phyloP scores from a whole-genome alignment of 2,888 invertebrate genomes.

The Tromatobia lineatoria region DNA sequence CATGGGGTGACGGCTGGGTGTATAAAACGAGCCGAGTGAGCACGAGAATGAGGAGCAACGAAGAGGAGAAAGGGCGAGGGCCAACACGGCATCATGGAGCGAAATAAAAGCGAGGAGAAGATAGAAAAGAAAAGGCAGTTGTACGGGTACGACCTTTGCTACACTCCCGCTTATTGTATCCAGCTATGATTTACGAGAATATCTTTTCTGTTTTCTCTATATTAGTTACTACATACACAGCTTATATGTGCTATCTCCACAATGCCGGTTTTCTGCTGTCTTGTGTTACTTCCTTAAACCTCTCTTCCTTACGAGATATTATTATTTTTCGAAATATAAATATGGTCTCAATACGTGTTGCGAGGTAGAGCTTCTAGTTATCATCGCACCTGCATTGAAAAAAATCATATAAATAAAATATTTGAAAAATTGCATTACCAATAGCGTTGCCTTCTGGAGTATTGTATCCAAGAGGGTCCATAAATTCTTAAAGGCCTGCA shows the following conservation, averaged over 20 bases:
- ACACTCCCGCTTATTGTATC: constrained; percentile 69
- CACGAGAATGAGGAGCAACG: constrained; percentile 35
- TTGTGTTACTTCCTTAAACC: background rate
- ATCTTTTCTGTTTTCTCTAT: constrained; percentile 70
- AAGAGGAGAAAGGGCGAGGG: constrained; percentile 51
- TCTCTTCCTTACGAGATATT: constrained; percentile 25
- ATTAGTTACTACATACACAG: constrained; percentile 71
- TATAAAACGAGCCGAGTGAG: constrained; percentile 37
- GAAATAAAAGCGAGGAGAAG: constrained; percentile 43
- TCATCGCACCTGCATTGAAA: too few species aligned
- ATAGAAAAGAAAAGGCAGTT: constrained; percentile 55
- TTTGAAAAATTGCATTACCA: too few species aligned
- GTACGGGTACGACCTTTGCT: constrained; percentile 36
- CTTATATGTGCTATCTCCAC: constrained; percentile 11
- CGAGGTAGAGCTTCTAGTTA: too few species aligned
- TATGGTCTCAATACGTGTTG: background rate
- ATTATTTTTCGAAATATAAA: constrained; percentile 32
- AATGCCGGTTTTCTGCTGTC: constrained; percentile 31
- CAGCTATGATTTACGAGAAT: constrained; percentile 73
- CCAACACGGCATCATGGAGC: constrained; percentile 13
- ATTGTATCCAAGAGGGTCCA: too few species aligned
- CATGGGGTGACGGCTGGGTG: constrained; percentile 25
- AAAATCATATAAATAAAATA: too few species aligned
- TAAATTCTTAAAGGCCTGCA: background rate
- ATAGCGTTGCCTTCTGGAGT: too few species aligned